Conservation (phyloP, 2,113 vertebrate species). For the Pagrus major region DNA sequence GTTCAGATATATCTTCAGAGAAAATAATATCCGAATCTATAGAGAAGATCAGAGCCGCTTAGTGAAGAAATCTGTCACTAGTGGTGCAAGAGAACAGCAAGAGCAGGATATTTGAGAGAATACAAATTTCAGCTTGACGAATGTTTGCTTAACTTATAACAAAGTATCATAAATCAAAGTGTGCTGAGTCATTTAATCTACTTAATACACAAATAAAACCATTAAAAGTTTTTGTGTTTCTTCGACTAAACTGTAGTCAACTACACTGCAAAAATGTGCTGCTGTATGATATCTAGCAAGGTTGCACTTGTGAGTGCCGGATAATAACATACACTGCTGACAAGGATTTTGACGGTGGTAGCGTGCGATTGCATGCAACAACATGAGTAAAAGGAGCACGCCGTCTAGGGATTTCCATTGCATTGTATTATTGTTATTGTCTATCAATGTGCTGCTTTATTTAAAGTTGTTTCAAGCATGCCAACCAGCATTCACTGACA, state of each 20-base stretch:
- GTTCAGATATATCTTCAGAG: slow-evolving; percentile 19
- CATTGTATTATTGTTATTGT: neutral
- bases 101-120: neutral
- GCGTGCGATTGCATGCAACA: neutral
- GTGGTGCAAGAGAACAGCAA: neutral
- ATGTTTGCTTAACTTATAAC: neutral
- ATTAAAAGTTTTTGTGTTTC: neutral
- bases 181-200: neutral
- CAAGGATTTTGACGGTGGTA: neutral
- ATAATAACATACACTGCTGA: neutral
- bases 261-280: neutral
- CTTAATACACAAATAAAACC: neutral
- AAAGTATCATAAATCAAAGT: neutral
- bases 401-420: neutral
- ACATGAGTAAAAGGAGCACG: neutral
- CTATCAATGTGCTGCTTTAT: neutral
- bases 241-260: neutral
- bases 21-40: slow-evolving; percentile 26
- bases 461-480: neutral
- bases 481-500: neutral
- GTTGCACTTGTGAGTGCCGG: neutral
- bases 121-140: neutral
- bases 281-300: neutral
- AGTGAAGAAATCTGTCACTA: slow-evolving; percentile 4
- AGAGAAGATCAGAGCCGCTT: neutral